Percentiles rank a stretch among this genome's conserved stretches.
These are phyloP conservation scores for Pocillopora verrucosa DNA, from an alignment of 64 coral and sea anemone species.

Conservation along the genomic window DNA sequence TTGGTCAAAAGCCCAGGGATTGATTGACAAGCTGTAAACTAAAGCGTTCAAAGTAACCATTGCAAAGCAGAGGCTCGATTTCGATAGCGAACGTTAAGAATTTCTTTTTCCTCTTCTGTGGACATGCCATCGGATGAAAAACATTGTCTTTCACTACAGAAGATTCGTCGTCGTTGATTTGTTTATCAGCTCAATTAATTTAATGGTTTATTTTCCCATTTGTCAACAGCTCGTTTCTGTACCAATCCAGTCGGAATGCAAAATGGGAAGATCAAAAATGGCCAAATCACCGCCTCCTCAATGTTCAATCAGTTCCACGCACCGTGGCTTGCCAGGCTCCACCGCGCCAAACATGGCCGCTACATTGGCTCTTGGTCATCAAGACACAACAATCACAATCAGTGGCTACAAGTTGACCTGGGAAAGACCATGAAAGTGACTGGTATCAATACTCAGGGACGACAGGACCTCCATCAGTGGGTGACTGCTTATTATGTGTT, in stretches of 20 bases:
- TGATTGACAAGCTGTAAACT: too few relatives aligned
- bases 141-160: too few relatives aligned
- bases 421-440: constrained; percentile 40
- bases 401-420: constrained; percentile 70
- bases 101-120: too few relatives aligned
- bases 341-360: constrained; percentile 37
- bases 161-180: too few relatives aligned
- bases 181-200: too few relatives aligned
- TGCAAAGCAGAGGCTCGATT: too few relatives aligned
- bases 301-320: constrained; percentile 1
- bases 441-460: constrained; percentile 64
- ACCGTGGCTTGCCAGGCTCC: constrained; percentile 41
- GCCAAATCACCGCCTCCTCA: constrained; percentile 47
- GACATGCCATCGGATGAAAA: too few relatives aligned
- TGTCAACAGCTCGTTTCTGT: constrained; percentile 25
- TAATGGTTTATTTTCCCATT: background rate
- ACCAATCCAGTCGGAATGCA: constrained; percentile 47
- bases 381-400: constrained; percentile 40
- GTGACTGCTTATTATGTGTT: constrained; percentile 50
- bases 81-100: too few relatives aligned
- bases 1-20: too few relatives aligned
- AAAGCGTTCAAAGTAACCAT: too few relatives aligned
- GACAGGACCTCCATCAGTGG: constrained; percentile 46
- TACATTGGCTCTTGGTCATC: constrained; percentile 42
- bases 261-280: constrained; percentile 47